Evolutionary conservation across 1,140 invertebrate genomes (phyloP).

Genomic region (Leguminivora glycinivorella): DNA sequence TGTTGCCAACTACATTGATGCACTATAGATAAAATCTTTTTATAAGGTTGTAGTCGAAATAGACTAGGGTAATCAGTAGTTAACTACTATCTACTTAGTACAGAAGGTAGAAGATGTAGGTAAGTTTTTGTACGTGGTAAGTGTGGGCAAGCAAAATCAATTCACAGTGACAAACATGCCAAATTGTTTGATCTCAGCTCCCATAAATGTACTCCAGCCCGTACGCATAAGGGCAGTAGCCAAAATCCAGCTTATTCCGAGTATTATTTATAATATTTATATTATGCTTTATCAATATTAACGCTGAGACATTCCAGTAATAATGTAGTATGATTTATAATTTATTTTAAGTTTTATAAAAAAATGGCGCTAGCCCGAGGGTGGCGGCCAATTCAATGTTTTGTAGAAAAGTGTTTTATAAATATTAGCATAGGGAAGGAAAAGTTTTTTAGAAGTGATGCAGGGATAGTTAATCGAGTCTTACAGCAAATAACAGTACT

Average conservation of each 20-base stretch:
- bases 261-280: constrained; percentile 2
- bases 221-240: constrained; percentile 1
- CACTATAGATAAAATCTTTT: constrained; percentile 40
- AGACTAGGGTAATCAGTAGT: constrained; percentile 30
- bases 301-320: constrained; percentile 18
- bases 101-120: constrained; percentile 8
- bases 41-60: constrained; percentile 44
- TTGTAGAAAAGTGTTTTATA: constrained; percentile 9
- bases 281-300: constrained; percentile 10
- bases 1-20: constrained; percentile 37
- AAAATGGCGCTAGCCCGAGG: not conserved
- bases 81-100: not conserved
- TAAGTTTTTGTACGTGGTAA: constrained; percentile 12
- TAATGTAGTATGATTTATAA: constrained; percentile 13
- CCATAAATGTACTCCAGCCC: constrained; percentile 8
- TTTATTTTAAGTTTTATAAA: constrained; percentile 18
- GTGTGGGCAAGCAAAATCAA: constrained; percentile 6
- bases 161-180: constrained; percentile 22
- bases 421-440: constrained; percentile 1
- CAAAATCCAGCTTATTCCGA: constrained; percentile 8
- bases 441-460: constrained; percentile 1
- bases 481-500: constrained; percentile 25
- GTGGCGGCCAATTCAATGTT: not conserved
- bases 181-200: constrained; percentile 27
- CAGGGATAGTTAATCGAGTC: constrained; percentile 19